Evolutionary conservation across 2,797 vertebrate genomes (phyloP), one percentile per base, ranked within the genome.

Genomic region (Novumbra hubbsi): DNA sequence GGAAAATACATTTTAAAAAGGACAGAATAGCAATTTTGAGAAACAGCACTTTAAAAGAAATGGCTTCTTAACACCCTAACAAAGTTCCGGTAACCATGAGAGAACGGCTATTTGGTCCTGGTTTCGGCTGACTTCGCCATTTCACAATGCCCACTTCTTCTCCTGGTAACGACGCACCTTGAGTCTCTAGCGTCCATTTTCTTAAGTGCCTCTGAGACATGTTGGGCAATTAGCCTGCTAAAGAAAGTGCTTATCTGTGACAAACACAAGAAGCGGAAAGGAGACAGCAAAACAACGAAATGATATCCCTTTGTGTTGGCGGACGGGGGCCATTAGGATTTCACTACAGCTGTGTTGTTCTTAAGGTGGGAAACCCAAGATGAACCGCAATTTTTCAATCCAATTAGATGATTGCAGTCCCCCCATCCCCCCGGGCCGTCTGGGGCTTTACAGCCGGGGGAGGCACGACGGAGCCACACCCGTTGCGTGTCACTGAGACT

Each of bases 281-380:
- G 88, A 80, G 76, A 81, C 81, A 85, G 70, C 73, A 81, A 78
- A 68, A 49, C 72, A 87, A 77, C 2, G 5, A 34, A 2, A 34
- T n/a, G 32, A 34, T 34, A 34, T 78, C 83, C 71, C 81, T 66
- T 34, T 66, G 64, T 66, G 9, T 38, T 30, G 7, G 6, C 85
- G 88, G 89, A 87, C 76, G 82, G 76, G 32, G 62, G 83, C 85
- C 78, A 82, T 83, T 78, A 77, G 80, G 87, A 85, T 87, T 87
- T 90, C 90, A 91, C 88, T 55, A 91, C 86, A 84, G 78, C 1
- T 38, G 38, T 41, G 66, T 12, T 17, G 41, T 66, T 64, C 87
- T 81, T 88, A 34, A 34, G 32, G 32, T 34, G 32, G 32, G 2
- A 92, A 92, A 87, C 87, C 12, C 17, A 68, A 66, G 16, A 45